Evolutionary conservation across 2,888 invertebrate species (phyloP).

Genomic region (Xestia c-nigrum): DNA sequence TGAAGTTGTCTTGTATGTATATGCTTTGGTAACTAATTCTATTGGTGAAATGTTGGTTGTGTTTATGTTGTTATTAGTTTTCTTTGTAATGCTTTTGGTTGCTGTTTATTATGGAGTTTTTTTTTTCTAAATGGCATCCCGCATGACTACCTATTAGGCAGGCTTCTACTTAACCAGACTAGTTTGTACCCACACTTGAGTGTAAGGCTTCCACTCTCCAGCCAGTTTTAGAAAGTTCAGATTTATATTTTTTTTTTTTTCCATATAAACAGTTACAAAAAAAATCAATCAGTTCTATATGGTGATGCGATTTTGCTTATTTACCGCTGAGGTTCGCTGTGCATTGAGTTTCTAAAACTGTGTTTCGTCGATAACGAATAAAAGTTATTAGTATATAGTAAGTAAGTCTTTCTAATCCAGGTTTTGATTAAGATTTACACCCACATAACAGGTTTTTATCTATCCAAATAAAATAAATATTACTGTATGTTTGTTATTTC

Average conservation of each 20-base stretch:
- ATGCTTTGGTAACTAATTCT: slow-evolving; percentile 49
- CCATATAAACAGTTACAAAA: background rate
- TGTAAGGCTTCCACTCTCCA: too few relatives aligned
- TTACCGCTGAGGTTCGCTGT: too few relatives aligned
- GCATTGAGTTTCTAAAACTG: background rate
- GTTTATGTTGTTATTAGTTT: slow-evolving; percentile 41
- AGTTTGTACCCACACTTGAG: too few relatives aligned
- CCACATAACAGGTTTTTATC: too few relatives aligned
- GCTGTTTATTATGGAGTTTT: background rate
- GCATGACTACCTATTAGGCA: too few relatives aligned
- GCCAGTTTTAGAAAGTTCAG: background rate
- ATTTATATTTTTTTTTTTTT: background rate
- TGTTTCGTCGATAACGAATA: background rate
- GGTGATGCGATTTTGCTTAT: background rate
- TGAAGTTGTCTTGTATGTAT: slow-evolving; percentile 46
- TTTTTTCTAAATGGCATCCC: too few relatives aligned
- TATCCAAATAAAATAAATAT: too few relatives aligned
- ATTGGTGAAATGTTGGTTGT: slow-evolving; percentile 26
- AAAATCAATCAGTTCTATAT: background rate
- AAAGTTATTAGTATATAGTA: background rate
- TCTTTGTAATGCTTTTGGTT: slow-evolving; percentile 13
- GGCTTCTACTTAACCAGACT: too few relatives aligned
- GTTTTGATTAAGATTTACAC: background rate
- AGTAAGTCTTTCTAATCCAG: background rate
- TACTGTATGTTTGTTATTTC: too few relatives aligned